Base-by-base conservation (phyloP, 2,113 vertebrate species). In the Phalacrocorax carbo region DNA sequence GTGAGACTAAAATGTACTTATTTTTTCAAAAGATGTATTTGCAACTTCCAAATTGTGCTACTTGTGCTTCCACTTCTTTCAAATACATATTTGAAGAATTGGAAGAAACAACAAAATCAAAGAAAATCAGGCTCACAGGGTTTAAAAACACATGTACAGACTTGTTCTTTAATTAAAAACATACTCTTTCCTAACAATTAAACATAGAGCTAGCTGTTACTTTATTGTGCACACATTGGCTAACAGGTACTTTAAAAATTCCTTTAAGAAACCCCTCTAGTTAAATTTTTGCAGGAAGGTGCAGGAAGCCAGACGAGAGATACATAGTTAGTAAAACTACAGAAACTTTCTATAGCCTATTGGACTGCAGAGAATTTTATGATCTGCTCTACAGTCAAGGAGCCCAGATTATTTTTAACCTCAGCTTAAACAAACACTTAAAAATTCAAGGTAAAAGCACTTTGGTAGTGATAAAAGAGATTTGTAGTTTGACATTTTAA, bases 381-480 rank as follows among this genome's bases (percentile, higher is more conserved):
- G 58, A 78, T 70, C 79, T 57, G 16, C 54, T 70, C 62, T 84
- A 69, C 26, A 46, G 17, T 36, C 65, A 52, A 71, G 82, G 25
- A 85, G 22, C 62, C n/a, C 19, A 21, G 54, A 34, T 4, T 82
- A 13, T 30, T 78, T 92, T 88, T 80, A 70, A 89, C 51, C 58
- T 90, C 34, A 42, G n/a, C n/a, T 90, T 94, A 88, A 96, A 86
- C 46, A 92, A 92, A 73, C 4, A 23, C 51, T 88, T 83, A 51
- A 91, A 86, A 75, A 72, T 61, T 54, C 40, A 94, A 94, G 71
- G 75, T 87, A 80, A 69, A 91, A 93, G 17, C 61, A 69, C 58
- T 87, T 87, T n/a, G 14, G 54, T 82, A 40, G 19, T 38, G 15
- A 64, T 78, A 86, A 66, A 78, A 70, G 57, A 76, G 58, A 58